A percentile compares a stretch with the other conserved stretches of the same genome.
These are phyloP conservation scores for Bombus pyrosoma DNA, from an alignment of 1,140 invertebrate species.

Conservation along the genomic window DNA sequence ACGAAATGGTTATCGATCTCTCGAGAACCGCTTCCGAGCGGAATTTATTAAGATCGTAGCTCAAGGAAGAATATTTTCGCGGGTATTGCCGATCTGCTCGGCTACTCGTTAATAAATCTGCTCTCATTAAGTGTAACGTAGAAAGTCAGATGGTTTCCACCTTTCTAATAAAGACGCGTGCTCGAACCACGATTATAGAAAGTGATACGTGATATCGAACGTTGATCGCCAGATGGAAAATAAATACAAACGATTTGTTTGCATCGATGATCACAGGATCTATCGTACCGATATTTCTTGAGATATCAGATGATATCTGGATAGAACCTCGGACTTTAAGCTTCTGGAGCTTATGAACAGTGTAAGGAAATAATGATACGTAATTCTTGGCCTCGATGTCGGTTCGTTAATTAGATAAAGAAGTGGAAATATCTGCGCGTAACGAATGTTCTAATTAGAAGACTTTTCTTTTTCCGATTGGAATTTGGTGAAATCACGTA, in stretches of 20 bases:
- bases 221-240: background rate
- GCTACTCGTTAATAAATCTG: constrained; percentile 9
- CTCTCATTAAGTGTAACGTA: constrained; percentile 32
- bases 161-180: constrained; percentile 55
- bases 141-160: constrained; percentile 62
- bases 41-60: background rate
- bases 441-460: background rate
- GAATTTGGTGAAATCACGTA: background rate
- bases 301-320: background rate
- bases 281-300: background rate
- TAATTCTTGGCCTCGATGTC: background rate
- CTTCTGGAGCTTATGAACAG: background rate
- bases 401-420: constrained; percentile 1
- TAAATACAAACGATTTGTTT: background rate
- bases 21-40: constrained; percentile 6
- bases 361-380: background rate
- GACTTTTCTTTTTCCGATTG: background rate
- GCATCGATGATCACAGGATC: background rate
- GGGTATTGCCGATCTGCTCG: background rate
- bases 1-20: constrained; percentile 45
- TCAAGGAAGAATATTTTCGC: constrained; percentile 39
- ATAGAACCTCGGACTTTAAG: background rate
- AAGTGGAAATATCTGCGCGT: background rate
- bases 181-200: constrained; percentile 40
- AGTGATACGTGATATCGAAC: constrained; percentile 11